phyloP scores from a whole-genome alignment of 2,888 invertebrate genomes.

The Cheilosia vernalis region DNA sequence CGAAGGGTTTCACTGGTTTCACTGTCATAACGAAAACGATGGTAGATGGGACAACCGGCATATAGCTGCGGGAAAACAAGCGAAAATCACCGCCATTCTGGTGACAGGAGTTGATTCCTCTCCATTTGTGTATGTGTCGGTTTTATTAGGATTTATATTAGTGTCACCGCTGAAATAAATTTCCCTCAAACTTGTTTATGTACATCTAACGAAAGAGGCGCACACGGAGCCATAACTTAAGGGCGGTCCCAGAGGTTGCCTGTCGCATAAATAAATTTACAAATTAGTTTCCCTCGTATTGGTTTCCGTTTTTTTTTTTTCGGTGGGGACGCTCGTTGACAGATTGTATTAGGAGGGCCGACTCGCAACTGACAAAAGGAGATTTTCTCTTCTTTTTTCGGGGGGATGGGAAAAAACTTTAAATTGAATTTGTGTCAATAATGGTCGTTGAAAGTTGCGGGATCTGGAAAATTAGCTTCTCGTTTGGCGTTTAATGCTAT shows the following conservation, averaged over 20 bases:
- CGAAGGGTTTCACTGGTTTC: constrained; percentile 19
- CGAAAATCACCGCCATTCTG: constrained; percentile 41
- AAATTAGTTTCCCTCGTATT: constrained; percentile 52
- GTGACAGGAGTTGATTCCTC: constrained; percentile 4
- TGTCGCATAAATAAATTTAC: constrained; percentile 61
- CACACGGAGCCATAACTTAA: constrained; percentile 42
- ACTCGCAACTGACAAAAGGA: not conserved
- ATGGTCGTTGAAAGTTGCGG: constrained; percentile 39
- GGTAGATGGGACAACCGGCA: not conserved
- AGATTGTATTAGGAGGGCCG: constrained; percentile 34
- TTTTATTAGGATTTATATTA: constrained; percentile 64
- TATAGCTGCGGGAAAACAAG: constrained; percentile 14
- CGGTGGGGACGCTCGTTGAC: constrained; percentile 51
- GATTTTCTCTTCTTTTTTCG: no score
- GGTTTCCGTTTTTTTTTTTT: constrained; percentile 8
- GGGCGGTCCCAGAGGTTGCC: constrained; percentile 8
- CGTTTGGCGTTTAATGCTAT: constrained; percentile 8
- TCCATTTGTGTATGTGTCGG: not conserved
- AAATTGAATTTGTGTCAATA: constrained; percentile 51
- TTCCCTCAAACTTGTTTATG: constrained; percentile 28
- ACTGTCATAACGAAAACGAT: constrained; percentile 56
- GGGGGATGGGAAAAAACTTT: constrained; percentile 12
- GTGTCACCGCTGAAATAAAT: constrained; percentile 68
- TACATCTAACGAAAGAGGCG: constrained; percentile 19
- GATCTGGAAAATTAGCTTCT: constrained; percentile 41